Base-by-base conservation (phyloP, 2,113 vertebrate species). In the Columba livia region DNA sequence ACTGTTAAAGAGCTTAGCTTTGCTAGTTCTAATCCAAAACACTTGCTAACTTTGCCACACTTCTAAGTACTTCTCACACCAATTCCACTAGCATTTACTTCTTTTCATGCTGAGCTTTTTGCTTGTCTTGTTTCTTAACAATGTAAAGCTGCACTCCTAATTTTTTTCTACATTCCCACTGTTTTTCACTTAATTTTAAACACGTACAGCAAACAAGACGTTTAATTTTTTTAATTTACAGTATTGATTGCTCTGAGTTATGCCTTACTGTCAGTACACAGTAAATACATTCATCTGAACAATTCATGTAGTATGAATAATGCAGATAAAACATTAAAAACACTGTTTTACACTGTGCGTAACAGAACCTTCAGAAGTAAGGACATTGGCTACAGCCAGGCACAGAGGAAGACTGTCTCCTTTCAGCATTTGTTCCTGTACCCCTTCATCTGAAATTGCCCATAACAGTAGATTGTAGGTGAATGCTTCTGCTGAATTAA, bases 231-330 rank as follows among this genome's bases (percentile, higher is more conserved):
- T 96, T 89, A 94, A 96, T 96, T 95, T 92, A 93, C 85, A 85
- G 25, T 77, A 77, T 47, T 70, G 48, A 92, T 90, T 74, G 61
- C 70, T 94, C 66, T 1, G 15, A 94, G 24, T 94, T 94, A 92
- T 54, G 48, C 47, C 47, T 92, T 72, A 91, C 75, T 86, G 85
- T 14, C n/a, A 18, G 15, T 87, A 94, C 57, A 97, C 79, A 94
- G 83, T 88, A 95, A 92, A 93, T 83, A 96, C 91, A 96, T 82
- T 95, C 73, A 90, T 73, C 88, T 84, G 79, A 95, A 95, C 83
- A 92, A 89, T 54, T 75, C 48, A 61, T 78, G 90, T 31, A 4
- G 31, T 85, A 66, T n/a, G 92, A 70, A 91, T 85, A 78, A 50
- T 5, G 73, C 53, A 85, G n/a, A 69, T 90, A 84, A 65, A 94